A percentile compares a stretch with the other conserved stretches of the same genome.
Conservation (phyloP, 2,113 vertebrate genomes). For the Ptilonorhynchus violaceus region DNA sequence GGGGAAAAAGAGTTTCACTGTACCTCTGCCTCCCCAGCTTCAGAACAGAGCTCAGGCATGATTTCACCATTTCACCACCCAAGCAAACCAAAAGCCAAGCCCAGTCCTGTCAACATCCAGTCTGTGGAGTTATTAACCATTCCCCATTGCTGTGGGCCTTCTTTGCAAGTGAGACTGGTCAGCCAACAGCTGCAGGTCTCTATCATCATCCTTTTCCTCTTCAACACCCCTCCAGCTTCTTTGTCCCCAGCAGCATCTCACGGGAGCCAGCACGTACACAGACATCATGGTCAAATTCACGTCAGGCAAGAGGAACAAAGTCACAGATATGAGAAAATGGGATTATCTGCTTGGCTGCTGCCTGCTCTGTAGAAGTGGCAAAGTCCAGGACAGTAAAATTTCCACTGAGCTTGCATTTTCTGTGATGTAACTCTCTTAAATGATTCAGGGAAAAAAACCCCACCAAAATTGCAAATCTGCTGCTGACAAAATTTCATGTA, state of each 20-base stretch:
- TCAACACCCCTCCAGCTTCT: not conserved
- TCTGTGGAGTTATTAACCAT: not conserved
- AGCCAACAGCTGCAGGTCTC: not conserved
- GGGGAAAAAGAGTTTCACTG: not conserved
- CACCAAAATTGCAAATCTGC: not conserved
- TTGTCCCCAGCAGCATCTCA: not conserved
- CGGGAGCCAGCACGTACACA: not conserved
- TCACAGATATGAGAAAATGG: not conserved
- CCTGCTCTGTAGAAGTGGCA: not conserved
- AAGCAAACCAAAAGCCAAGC: not conserved
- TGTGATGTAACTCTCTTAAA: not conserved
- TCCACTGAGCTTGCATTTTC: conserved; percentile 47
- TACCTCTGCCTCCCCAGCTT: not conserved
- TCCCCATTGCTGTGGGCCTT: not conserved
- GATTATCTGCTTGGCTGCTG: conserved; percentile 56
- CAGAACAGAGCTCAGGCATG: not conserved
- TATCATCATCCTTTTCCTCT: not conserved
- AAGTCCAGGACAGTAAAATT: conserved; percentile 33
- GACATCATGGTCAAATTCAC: not conserved
- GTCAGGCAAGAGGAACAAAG: conserved; percentile 13
- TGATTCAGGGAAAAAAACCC: not conserved
- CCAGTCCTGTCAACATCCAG: not conserved
- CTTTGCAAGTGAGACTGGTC: not conserved
- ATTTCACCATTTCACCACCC: not conserved
- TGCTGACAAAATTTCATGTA: not conserved